These are phyloP conservation scores for Idaea dimidiata DNA, from an alignment of 2,888 invertebrate species.

Conservation along the genomic window DNA sequence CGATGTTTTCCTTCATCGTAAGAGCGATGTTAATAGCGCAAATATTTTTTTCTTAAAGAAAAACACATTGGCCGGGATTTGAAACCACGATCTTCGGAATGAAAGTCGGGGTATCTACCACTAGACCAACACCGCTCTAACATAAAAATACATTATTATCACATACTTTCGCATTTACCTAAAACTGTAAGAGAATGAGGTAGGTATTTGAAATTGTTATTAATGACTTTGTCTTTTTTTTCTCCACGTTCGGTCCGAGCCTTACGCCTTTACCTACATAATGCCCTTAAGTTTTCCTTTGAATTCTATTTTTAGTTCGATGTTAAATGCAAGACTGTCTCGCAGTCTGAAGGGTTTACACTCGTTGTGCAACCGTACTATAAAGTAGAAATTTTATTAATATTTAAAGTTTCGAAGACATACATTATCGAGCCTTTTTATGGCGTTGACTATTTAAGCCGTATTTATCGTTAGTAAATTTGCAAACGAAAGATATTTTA, in stretches of 20 bases:
- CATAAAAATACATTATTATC: too few relatives aligned
- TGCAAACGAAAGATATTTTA: neutral
- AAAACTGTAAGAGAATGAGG: too few relatives aligned
- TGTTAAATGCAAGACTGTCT: neutral
- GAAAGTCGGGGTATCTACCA: too few relatives aligned
- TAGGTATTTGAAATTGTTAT: too few relatives aligned
- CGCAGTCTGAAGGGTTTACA: neutral
- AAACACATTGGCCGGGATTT: too few relatives aligned
- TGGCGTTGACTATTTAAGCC: neutral
- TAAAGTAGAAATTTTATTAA: neutral
- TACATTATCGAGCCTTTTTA: neutral
- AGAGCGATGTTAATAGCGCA: too few relatives aligned
- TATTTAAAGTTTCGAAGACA: neutral
- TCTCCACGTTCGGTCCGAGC: neutral
- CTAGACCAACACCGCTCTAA: too few relatives aligned
- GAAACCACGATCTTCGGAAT: too few relatives aligned
- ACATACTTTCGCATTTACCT: too few relatives aligned
- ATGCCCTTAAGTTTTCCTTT: neutral
- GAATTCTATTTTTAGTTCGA: neutral
- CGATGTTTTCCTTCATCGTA: too few relatives aligned
- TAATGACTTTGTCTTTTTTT: too few relatives aligned
- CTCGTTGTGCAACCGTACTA: neutral
- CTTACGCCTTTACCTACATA: neutral
- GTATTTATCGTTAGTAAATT: neutral
- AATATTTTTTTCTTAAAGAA: too few relatives aligned